Evolutionary conservation across 2,797 vertebrate species (phyloP), one percentile per base, ranked within the genome.

Genomic region (Myripristis murdjan): DNA sequence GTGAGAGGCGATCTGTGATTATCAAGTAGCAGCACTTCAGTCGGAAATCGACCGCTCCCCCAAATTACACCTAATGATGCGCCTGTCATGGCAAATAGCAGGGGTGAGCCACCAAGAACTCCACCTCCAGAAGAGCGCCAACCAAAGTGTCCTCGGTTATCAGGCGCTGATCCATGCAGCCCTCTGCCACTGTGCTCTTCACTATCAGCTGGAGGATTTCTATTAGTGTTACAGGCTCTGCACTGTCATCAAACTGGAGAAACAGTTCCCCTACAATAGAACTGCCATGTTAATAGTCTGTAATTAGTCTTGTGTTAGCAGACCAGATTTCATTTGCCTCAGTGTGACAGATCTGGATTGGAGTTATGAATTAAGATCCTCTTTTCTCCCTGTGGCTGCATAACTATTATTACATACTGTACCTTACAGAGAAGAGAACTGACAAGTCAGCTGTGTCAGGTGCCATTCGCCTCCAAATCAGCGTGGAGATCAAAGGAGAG

Each of bases 371-470:
- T 87, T 31, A n/a, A 53, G 53, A 55, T 24, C 8, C 33, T 35
- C 10, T n/a, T n/a, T n/a, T n/a, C n/a, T n/a, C n/a, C n/a, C n/a
- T 31, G 24, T 48, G 33, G 24, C 1, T 23, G 16, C 18, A 23
- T 46, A 44, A 31, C 43, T 15, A 4, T 69, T 22, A 57, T 35
- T 57, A 18, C 64, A 5, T 66, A 46, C n/a, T 89, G 41, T 75
- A 52, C 83, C 65, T 77, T 84, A 65, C 89, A 99, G 98, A 99
- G 89, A 99, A 99, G 81, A 94, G 98, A 81, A 99, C 98, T 0
- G 98, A 99, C 89, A 99, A 99, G 87, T 99, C 98, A 1, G 98
- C 98, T 0, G 98, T 99, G 70, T 99, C 98, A 0, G 98, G 98
- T 2, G 98, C 98, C 76, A 98, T 99, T 79, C 97, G 98, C 69